phyloP scores from a whole-genome alignment of 53 echinoderm and acorn worm genomes.

The Echinometra lucunter region DNA sequence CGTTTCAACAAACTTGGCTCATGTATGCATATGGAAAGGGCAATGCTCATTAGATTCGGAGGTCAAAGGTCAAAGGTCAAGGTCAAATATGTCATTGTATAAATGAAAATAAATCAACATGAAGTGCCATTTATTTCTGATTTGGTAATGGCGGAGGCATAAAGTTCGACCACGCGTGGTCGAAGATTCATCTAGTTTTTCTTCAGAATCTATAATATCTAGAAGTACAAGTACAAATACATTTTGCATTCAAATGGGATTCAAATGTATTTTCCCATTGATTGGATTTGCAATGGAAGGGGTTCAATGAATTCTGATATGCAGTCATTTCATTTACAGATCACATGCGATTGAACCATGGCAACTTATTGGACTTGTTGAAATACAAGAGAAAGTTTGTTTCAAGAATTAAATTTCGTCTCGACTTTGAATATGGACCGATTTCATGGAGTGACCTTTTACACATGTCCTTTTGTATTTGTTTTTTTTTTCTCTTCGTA shows the following conservation, averaged over 20 bases:
- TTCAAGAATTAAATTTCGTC: background rate
- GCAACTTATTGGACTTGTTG: background rate
- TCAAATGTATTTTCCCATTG: no score
- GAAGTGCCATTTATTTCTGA: no score
- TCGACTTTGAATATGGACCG: no score
- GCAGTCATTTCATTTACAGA: background rate
- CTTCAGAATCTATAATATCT: background rate
- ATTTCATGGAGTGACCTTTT: background rate
- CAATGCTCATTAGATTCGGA: no score
- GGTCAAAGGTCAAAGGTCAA: no score
- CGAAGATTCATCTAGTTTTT: no score
- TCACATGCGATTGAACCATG: background rate
- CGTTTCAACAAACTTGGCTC: no score
- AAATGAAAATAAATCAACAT: no score
- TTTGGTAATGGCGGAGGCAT: no score
- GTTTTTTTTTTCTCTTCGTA: background rate
- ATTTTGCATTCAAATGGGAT: background rate
- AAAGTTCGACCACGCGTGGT: no score
- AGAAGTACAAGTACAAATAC: background rate
- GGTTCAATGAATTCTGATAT: background rate
- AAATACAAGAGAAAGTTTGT: background rate
- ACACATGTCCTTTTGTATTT: background rate
- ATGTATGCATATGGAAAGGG: no score
- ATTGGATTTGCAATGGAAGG: conserved; percentile 12
- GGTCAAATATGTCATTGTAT: no score